phyloP scores from a whole-genome alignment of 2,888 invertebrate species.

The Parnassius glacialis region DNA sequence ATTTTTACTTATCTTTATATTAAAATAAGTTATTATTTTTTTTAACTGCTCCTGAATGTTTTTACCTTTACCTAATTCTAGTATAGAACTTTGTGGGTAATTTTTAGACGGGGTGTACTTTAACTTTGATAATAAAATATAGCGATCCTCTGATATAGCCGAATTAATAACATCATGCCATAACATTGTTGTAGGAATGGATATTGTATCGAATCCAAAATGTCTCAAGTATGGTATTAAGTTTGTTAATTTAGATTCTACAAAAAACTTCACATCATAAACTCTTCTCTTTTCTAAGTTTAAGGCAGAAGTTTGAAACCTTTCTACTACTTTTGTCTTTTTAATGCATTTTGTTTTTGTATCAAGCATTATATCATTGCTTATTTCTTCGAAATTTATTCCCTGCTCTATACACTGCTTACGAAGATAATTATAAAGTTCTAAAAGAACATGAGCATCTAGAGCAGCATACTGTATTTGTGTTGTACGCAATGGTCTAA shows the following conservation, averaged over 20 bases:
- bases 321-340: slow-evolving; percentile 55
- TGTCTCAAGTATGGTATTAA: slow-evolving; percentile 63
- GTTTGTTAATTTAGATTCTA: slow-evolving; percentile 54
- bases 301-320: slow-evolving; percentile 39
- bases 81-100: slow-evolving; percentile 75
- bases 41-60: slow-evolving; percentile 82
- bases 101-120: slow-evolving; percentile 78
- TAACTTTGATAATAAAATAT: slow-evolving; percentile 55
- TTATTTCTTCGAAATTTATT: slow-evolving; percentile 83
- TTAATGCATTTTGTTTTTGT: slow-evolving; percentile 72
- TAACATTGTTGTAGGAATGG: slow-evolving; percentile 80
- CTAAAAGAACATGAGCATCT: slow-evolving; percentile 92
- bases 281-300: slow-evolving; percentile 41
- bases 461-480: slow-evolving; percentile 93
- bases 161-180: slow-evolving; percentile 68
- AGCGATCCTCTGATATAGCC: slow-evolving; percentile 62
- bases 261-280: slow-evolving; percentile 55
- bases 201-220: slow-evolving; percentile 81
- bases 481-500: slow-evolving; percentile 87
- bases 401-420: slow-evolving; percentile 62
- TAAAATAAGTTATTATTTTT: slow-evolving; percentile 84
- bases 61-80: slow-evolving; percentile 78
- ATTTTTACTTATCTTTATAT: slow-evolving; percentile 81
- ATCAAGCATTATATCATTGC: slow-evolving; percentile 80
- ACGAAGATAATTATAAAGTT: slow-evolving; percentile 86